phyloP scores from a whole-genome alignment of 2,797 vertebrate species.

The Micrastur ruficollis region DNA sequence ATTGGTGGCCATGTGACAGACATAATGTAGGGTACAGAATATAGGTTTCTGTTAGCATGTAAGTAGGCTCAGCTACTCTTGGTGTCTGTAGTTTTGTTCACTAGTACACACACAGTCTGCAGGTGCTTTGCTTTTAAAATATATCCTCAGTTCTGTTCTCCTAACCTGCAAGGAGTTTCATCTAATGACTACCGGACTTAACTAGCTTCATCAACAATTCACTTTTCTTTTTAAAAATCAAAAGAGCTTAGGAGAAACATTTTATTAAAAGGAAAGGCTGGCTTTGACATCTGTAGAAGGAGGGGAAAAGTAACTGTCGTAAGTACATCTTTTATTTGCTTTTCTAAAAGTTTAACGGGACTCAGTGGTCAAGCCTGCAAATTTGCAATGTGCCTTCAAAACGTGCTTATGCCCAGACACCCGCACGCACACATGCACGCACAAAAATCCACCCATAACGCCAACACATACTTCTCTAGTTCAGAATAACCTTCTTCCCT shows the following conservation, averaged over 20 bases:
- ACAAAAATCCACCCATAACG: background rate
- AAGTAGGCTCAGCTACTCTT: background rate
- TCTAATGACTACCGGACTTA: background rate
- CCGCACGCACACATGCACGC: background rate
- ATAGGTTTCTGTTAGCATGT: background rate
- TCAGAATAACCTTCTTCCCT: constrained; percentile 46
- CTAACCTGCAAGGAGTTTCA: background rate
- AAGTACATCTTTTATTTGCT: background rate
- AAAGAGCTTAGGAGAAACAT: background rate
- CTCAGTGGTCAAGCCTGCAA: background rate
- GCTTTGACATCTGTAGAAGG: background rate
- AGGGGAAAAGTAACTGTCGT: background rate
- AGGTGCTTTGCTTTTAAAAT: background rate
- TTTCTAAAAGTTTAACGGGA: background rate
- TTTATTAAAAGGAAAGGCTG: background rate
- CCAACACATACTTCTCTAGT: background rate
- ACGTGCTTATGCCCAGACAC: background rate
- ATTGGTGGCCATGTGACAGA: background rate
- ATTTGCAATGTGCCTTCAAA: background rate
- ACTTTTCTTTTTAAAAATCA: background rate
- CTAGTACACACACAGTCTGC: background rate
- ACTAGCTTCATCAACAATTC: background rate
- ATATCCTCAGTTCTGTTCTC: background rate
- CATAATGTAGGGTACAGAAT: background rate
- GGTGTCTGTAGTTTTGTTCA: background rate